Percentiles rank a stretch among this genome's conserved stretches.
Conservation (phyloP, 2,113 vertebrate species). For the Seriola rivoliana region DNA sequence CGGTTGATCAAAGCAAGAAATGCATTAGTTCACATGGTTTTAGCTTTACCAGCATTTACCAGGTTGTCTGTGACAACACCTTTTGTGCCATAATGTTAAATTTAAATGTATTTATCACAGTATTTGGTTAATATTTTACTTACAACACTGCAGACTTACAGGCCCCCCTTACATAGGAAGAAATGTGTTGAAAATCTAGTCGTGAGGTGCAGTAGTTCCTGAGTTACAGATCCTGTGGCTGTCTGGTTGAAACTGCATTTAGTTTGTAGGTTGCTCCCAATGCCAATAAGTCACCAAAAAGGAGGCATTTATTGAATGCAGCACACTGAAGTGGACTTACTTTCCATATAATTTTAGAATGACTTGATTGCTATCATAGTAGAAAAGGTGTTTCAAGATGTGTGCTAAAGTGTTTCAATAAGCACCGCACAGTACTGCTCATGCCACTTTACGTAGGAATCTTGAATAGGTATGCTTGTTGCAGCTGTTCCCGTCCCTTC, state of each 20-base stretch:
- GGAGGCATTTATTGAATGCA: neutral
- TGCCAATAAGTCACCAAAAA: neutral
- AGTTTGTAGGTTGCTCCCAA: neutral
- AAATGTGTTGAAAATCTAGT: neutral
- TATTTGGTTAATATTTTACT: neutral
- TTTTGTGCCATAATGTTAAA: constrained; percentile 56
- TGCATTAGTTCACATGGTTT: constrained; percentile 12
- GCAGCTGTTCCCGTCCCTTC: constrained; percentile 10
- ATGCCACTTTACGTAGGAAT: constrained; percentile 1
- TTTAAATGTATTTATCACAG: constrained; percentile 7
- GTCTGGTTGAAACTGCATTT: neutral
- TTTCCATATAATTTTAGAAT: constrained; percentile 2
- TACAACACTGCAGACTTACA: neutral
- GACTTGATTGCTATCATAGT: neutral
- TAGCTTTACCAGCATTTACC: constrained; percentile 51
- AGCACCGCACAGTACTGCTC: neutral
- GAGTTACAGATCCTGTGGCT: neutral
- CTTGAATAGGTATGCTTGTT: constrained; percentile 2
- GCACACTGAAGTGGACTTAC: neutral
- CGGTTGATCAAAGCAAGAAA: neutral
- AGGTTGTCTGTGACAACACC: constrained; percentile 38
- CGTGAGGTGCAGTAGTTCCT: too few relatives aligned
- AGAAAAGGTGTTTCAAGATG: neutral
- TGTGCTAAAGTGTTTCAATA: neutral
- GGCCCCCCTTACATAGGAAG: neutral